These are phyloP conservation scores for Gasterosteus aculeatus DNA, from an alignment of 2,113 vertebrate species.

Conservation along the genomic window DNA sequence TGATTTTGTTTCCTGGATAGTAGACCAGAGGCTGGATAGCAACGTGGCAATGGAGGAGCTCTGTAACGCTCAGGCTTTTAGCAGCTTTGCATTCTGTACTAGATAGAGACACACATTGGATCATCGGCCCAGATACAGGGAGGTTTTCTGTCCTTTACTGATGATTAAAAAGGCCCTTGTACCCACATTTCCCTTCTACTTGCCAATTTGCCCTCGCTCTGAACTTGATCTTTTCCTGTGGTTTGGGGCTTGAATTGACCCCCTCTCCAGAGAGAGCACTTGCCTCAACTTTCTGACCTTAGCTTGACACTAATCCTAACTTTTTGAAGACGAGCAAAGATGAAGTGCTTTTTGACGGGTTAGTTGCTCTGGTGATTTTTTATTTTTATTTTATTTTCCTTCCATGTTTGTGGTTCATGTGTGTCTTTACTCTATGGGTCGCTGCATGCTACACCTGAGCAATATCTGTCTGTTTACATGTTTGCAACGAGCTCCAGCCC, in stretches of 20 bases:
- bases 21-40: background rate
- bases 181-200: slow-evolving; percentile 6
- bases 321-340: slow-evolving; percentile 70
- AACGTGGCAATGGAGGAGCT: background rate
- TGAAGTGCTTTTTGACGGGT: slow-evolving; percentile 62
- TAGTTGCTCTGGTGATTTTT: slow-evolving; percentile 32
- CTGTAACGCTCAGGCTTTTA: background rate
- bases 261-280: slow-evolving; percentile 25
- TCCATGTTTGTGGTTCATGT: slow-evolving; percentile 33
- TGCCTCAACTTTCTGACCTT: slow-evolving; percentile 64
- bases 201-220: slow-evolving; percentile 46
- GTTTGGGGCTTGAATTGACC: slow-evolving; percentile 48
- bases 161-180: background rate
- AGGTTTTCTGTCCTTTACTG: background rate
- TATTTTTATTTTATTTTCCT: background rate
- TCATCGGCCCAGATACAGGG: background rate
- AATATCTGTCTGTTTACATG: slow-evolving; percentile 37
- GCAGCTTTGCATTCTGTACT: slow-evolving; percentile 12
- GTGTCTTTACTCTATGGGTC: slow-evolving; percentile 30
- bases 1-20: slow-evolving; percentile 1
- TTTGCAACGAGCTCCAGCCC: slow-evolving; percentile 41
- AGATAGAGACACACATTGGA: background rate
- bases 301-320: slow-evolving; percentile 59
- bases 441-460: slow-evolving; percentile 43
- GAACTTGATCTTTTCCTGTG: slow-evolving; percentile 55